A percentile compares a stretch with the other conserved stretches of the same genome.
phyloP scores from a whole-genome alignment of 1,140 invertebrate genomes.

The Drosophila bipectinata region DNA sequence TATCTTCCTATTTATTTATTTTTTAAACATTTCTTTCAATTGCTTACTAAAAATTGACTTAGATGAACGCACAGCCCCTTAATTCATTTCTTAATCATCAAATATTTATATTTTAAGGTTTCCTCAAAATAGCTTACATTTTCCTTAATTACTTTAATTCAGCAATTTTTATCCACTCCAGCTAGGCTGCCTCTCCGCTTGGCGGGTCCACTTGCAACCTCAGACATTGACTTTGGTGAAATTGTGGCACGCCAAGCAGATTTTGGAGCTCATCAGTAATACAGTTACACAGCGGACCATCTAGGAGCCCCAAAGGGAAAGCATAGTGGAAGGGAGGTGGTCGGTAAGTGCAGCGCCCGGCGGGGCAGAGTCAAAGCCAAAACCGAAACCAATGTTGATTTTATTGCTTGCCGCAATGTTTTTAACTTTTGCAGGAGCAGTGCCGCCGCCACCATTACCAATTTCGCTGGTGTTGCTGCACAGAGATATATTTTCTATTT shows the following conservation, averaged over 20 bases:
- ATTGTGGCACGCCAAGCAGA: slow-evolving; percentile 61
- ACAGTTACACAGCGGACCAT: slow-evolving; percentile 45
- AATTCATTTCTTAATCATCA: too few species aligned
- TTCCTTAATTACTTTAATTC: background rate
- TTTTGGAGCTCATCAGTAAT: slow-evolving; percentile 63
- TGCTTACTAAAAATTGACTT: too few species aligned
- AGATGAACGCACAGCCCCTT: too few species aligned
- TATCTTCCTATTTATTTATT: background rate
- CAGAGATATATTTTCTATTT: slow-evolving; percentile 4
- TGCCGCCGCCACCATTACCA: slow-evolving; percentile 15
- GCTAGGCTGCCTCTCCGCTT: slow-evolving; percentile 7
- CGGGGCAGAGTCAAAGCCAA: slow-evolving; percentile 42
- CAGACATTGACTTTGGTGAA: slow-evolving; percentile 76
- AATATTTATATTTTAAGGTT: too few species aligned
- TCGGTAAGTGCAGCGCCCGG: slow-evolving; percentile 18
- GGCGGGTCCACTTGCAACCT: slow-evolving; percentile 35
- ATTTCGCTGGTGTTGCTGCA: slow-evolving; percentile 7
- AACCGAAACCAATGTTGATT: slow-evolving; percentile 70
- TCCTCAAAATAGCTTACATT: background rate
- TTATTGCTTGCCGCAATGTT: slow-evolving; percentile 79
- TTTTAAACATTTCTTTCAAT: too few species aligned
- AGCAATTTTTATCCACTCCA: slow-evolving; percentile 26
- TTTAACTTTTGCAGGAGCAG: slow-evolving; percentile 65
- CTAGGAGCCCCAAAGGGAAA: background rate
- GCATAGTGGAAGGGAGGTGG: background rate